phyloP scores from a whole-genome alignment of 2,888 invertebrate genomes.

The Erannis defoliaria region DNA sequence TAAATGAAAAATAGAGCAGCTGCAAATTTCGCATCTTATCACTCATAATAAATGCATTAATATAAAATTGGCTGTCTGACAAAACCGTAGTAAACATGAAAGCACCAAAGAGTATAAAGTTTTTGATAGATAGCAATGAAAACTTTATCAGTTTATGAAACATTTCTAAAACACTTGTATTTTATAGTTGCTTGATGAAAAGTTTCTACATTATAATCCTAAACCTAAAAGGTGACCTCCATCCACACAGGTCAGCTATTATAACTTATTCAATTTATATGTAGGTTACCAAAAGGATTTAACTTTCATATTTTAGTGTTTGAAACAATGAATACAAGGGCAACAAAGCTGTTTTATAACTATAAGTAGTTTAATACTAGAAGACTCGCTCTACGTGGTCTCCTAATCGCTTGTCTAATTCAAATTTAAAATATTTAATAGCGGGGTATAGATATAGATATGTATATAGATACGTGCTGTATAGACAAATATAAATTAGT shows the following conservation, averaged over 20 bases:
- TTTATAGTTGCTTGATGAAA: constrained; percentile 20
- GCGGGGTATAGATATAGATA: too few species aligned
- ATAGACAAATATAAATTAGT: too few species aligned
- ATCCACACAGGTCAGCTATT: too few species aligned
- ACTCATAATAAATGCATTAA: constrained; percentile 2
- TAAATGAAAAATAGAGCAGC: neutral
- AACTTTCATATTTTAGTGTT: neutral
- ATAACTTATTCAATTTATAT: too few species aligned
- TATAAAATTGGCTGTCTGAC: constrained; percentile 1
- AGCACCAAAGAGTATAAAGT: constrained; percentile 11
- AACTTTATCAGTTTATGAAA: constrained; percentile 20
- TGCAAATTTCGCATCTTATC: neutral
- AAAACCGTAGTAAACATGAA: constrained; percentile 7
- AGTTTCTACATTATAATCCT: constrained; percentile 6
- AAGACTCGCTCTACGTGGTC: too few species aligned
- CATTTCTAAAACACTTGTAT: constrained; percentile 19
- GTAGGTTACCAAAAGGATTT: constrained; percentile 5
- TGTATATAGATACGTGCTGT: too few species aligned
- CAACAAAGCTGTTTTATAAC: too few species aligned
- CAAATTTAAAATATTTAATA: too few species aligned
- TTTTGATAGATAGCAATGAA: constrained; percentile 16
- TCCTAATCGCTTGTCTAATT: too few species aligned
- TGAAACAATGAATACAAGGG: too few species aligned
- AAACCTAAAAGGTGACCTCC: constrained; percentile 1
- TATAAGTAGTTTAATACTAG: too few species aligned